A percentile compares a stretch with the other conserved stretches of the same genome.
Conservation (phyloP, 1,140 invertebrate species). For the Cotesia typhae region DNA sequence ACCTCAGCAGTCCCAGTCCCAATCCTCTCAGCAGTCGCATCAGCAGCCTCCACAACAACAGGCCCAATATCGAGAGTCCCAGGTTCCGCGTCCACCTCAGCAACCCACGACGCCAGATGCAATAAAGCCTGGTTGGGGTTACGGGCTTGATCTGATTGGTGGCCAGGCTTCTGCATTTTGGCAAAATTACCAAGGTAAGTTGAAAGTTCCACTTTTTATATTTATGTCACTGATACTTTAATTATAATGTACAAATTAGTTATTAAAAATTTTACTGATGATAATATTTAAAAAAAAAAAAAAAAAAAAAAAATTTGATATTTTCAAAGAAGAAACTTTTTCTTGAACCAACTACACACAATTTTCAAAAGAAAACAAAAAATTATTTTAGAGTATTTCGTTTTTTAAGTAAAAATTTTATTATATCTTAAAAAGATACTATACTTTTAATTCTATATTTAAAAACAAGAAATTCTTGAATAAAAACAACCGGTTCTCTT, state of each 20-base stretch:
- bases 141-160: slow-evolving; percentile 78
- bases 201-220: slow-evolving; percentile 15
- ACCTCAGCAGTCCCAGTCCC: slow-evolving; percentile 50
- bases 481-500: slow-evolving; percentile 1
- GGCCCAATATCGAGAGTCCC: slow-evolving; percentile 56
- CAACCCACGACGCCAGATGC: slow-evolving; percentile 65
- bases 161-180: slow-evolving; percentile 82
- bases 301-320: too few relatives aligned
- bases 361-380: too few relatives aligned
- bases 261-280: too few relatives aligned
- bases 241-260: too few relatives aligned
- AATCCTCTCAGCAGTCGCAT: slow-evolving; percentile 57
- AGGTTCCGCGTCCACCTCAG: slow-evolving; percentile 59
- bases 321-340: too few relatives aligned
- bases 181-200: slow-evolving; percentile 87
- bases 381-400: too few relatives aligned
- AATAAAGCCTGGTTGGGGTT: slow-evolving; percentile 70
- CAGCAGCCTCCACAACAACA: slow-evolving; percentile 55
- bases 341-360: too few relatives aligned
- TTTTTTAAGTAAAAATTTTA: too few relatives aligned
- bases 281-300: too few relatives aligned
- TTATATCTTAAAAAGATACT: too few relatives aligned
- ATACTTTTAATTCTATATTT: not conserved
- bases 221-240: too few relatives aligned
- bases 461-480: too few relatives aligned